These are phyloP conservation scores for Synergus laeviventris DNA, from an alignment of 2,888 invertebrate genomes.

Conservation along the genomic window DNA sequence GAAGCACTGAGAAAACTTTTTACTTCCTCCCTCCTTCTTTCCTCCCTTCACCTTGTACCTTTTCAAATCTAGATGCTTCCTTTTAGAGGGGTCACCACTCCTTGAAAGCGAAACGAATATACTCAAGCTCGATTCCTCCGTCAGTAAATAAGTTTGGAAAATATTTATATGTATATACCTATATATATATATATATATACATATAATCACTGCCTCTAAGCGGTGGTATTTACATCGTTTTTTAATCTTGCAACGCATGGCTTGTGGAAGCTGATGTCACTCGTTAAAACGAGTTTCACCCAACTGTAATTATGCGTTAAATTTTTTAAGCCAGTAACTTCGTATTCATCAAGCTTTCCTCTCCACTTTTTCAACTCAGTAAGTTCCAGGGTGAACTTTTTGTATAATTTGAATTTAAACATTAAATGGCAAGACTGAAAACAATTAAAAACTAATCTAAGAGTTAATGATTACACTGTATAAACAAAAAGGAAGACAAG, in stretches of 20 bases:
- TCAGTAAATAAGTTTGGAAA: neutral
- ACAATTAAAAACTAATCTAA: neutral
- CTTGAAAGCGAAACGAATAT: conserved; percentile 23
- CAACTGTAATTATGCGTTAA: conserved; percentile 72
- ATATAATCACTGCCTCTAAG: neutral
- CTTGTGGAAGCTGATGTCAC: conserved; percentile 47
- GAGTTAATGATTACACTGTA: neutral
- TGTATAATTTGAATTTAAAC: neutral
- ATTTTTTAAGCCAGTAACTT: conserved; percentile 71
- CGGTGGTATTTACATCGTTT: neutral
- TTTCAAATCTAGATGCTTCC: conserved; percentile 17
- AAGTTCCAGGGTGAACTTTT: neutral
- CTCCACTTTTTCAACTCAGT: neutral
- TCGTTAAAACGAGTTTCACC: conserved; percentile 70
- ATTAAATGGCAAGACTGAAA: neutral
- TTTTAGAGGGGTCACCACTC: conserved; percentile 19
- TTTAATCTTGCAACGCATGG: conserved; percentile 18
- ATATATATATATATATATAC: neutral
- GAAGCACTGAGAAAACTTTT: conserved; percentile 15
- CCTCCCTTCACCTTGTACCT: conserved; percentile 43
- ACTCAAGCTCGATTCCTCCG: neutral
- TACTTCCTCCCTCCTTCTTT: conserved; percentile 15
- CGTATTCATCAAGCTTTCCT: conserved; percentile 66
- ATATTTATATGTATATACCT: neutral
- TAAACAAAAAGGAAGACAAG: neutral